Percentiles rank a stretch among this genome's conserved stretches.
Conservation (phyloP, 1,140 invertebrate species). For the Philaenus spumarius region DNA sequence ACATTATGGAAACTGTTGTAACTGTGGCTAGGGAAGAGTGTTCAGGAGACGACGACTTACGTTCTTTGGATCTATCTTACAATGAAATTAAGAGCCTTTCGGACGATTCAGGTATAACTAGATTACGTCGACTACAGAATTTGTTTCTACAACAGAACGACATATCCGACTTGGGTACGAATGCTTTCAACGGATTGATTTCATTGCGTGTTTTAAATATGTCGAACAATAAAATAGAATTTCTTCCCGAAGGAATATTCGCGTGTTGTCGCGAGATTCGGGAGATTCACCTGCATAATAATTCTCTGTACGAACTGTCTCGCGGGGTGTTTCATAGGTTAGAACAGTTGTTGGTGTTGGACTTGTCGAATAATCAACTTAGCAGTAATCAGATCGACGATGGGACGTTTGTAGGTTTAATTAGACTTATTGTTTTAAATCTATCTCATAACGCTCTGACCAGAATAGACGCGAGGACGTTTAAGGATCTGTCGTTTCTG, state of each 20-base stretch:
- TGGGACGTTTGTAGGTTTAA: constrained; percentile 75
- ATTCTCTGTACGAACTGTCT: constrained; percentile 69
- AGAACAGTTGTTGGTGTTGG: constrained; percentile 74
- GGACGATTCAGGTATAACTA: constrained; percentile 62
- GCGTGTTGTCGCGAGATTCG: constrained; percentile 64
- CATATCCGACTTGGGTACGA: constrained; percentile 69
- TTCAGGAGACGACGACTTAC: constrained; percentile 51
- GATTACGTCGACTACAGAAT: constrained; percentile 64
- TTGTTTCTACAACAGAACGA: constrained; percentile 76
- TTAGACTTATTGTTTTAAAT: constrained; percentile 75
- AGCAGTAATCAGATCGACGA: constrained; percentile 74
- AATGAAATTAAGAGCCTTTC: constrained; percentile 65
- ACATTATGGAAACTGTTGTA: constrained; percentile 41
- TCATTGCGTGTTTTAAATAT: constrained; percentile 73
- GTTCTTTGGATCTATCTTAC: constrained; percentile 66
- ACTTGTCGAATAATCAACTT: constrained; percentile 80
- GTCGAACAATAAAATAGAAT: constrained; percentile 70
- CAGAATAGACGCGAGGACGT: constrained; percentile 72
- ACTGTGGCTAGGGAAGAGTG: constrained; percentile 27
- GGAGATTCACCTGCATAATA: constrained; percentile 77
- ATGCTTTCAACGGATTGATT: constrained; percentile 64
- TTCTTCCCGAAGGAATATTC: constrained; percentile 70
- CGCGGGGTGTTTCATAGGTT: constrained; percentile 75
- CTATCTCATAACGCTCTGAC: constrained; percentile 77
- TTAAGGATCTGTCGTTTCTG: constrained; percentile 79